Percentiles rank a stretch among this genome's conserved stretches.
phyloP scores from a whole-genome alignment of 1,140 invertebrate species.

The Drosophila nigromelanica region DNA sequence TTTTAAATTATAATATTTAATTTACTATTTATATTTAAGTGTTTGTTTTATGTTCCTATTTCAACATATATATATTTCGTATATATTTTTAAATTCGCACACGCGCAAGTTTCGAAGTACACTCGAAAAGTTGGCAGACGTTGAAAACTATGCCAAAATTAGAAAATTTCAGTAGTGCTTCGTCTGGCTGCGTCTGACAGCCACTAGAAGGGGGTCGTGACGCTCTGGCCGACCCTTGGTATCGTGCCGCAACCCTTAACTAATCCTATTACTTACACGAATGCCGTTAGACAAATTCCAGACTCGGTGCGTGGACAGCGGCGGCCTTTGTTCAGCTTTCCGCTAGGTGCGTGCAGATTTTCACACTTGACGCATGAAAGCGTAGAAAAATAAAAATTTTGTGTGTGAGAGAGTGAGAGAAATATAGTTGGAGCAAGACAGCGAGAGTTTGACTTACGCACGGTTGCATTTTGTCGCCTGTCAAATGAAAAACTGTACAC shows the following conservation, averaged over 20 bases:
- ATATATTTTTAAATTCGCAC: not conserved
- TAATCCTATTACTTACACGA: slow-evolving; percentile 54
- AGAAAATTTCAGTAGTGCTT: not conserved
- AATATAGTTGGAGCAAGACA: not conserved
- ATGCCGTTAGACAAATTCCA: slow-evolving; percentile 22
- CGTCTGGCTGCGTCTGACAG: not conserved
- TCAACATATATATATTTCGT: no score
- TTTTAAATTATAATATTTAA: no score
- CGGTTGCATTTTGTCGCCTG: slow-evolving; percentile 54
- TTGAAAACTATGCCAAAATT: slow-evolving; percentile 31
- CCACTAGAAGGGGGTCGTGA: not conserved
- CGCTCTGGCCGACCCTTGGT: slow-evolving; percentile 8
- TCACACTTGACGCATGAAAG: slow-evolving; percentile 53
- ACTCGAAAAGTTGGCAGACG: slow-evolving; percentile 30
- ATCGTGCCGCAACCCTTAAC: slow-evolving; percentile 9
- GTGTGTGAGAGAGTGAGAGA: not conserved
- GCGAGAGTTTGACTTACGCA: slow-evolving; percentile 35
- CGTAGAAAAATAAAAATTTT: not conserved
- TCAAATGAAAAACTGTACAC: slow-evolving; percentile 26
- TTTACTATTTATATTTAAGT: no score
- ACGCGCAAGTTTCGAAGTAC: slow-evolving; percentile 7
- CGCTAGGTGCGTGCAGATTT: slow-evolving; percentile 44
- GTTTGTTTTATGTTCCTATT: not conserved
- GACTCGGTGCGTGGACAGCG: slow-evolving; percentile 22
- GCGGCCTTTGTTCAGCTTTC: slow-evolving; percentile 36